Evolutionary conservation across 2,113 vertebrate genomes (phyloP).

Genomic region (Lipotes vexillifer): DNA sequence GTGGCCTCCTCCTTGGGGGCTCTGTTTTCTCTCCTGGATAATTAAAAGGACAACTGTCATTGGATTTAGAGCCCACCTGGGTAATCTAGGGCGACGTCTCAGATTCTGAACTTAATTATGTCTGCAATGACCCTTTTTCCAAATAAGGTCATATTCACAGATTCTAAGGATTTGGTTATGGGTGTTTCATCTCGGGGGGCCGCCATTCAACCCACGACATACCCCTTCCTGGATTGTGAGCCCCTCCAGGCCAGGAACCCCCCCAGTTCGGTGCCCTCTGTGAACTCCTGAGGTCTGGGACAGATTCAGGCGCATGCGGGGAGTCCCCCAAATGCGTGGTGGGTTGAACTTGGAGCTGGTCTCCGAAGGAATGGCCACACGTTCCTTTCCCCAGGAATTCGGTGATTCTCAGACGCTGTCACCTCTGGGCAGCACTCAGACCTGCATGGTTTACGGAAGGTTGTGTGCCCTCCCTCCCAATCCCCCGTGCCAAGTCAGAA

Average conservation of each 20-base stretch:
- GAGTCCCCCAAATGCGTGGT: rapidly evolving
- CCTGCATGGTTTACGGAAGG: neutral
- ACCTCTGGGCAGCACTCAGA: neutral
- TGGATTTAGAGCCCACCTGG: neutral
- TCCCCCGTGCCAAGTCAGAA: neutral
- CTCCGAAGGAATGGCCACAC: neutral
- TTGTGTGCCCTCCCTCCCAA: neutral
- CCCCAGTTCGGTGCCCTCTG: rapidly evolving
- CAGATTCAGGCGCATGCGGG: neutral
- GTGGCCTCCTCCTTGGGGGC: too few relatives aligned
- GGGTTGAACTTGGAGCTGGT: neutral
- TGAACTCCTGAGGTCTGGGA: neutral
- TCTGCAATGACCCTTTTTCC: neutral
- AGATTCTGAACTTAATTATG: neutral
- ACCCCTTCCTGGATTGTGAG: neutral
- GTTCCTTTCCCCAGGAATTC: neutral
- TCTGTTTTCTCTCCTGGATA: neutral
- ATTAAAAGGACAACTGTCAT: neutral
- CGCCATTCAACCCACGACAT: rapidly evolving
- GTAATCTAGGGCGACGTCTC: neutral
- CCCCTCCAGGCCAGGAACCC: neutral
- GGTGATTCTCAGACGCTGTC: neutral
- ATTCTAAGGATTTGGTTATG: neutral
- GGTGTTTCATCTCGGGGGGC: neutral
- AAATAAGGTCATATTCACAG: neutral